Base-by-base conservation (phyloP, 2,797 vertebrate species). In the Catamblyrhynchus diadema region DNA sequence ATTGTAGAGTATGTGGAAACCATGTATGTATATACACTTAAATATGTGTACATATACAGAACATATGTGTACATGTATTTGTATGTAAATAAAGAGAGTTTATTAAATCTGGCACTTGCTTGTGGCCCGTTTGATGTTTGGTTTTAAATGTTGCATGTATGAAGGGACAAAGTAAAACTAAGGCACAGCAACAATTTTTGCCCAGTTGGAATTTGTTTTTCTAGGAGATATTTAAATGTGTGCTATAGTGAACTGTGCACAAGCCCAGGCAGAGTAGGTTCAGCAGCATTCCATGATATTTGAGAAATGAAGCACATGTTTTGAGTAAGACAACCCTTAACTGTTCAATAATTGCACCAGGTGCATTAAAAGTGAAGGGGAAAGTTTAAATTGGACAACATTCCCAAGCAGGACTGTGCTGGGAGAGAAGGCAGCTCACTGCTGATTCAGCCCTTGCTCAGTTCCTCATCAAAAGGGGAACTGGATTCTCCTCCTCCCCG, bases 81-180 rank as follows among this genome's bases (percentile, higher is more conserved):
- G 95, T 97, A 97, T 98, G 98, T 98, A 98, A 98, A 98, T 98
- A 98, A 98, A 98, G 95, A 94, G 44, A 97, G 91, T 98, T 98
- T 98, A 95, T 95, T 98, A 98, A 97, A 97, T 98, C 97, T 97
- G 96, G 96, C 96, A 97, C 92, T 96, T 90, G 96, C 64, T 84
- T 77, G 51, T 37, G 42, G 64, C 51, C 92, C 13, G 10, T 70
- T 81, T 88, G 32, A 30, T 93, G 79, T 39, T 73, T 53, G 57
- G 73, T 41, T 48, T 64, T 9, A 37, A 54, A 27, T 45, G 20
- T 22, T 73, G 12, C 22, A 5, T 12, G 4, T 9, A 7, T n/a
- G 57, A 45, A 72, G 41, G 24, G 25, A 69, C 47, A 23, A 35
- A 62, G 27, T 16, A 30, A 48, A 67, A 22, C 18, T 14, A 4